These are phyloP conservation scores for Spatulosminthurus flaviceps DNA, from an alignment of 2,888 invertebrate genomes.

Conservation along the genomic window DNA sequence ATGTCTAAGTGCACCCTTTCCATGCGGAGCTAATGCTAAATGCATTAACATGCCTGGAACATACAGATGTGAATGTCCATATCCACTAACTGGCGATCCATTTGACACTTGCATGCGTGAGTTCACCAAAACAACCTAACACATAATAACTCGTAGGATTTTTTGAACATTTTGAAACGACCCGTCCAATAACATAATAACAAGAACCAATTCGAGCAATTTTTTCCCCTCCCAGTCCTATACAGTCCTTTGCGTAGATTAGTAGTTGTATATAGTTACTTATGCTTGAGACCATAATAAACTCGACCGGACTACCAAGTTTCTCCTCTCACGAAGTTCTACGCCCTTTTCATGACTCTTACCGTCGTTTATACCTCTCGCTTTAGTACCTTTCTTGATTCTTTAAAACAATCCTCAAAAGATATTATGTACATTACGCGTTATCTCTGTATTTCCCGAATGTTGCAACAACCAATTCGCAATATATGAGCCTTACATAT, in stretches of 20 bases:
- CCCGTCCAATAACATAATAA: constrained; percentile 20
- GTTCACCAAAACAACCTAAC: constrained; percentile 51
- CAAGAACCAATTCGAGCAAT: background rate
- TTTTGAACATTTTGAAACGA: no score
- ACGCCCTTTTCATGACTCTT: constrained; percentile 12
- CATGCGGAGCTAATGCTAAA: constrained; percentile 90
- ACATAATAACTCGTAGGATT: constrained; percentile 17
- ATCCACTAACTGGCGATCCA: constrained; percentile 88
- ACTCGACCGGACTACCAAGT: constrained; percentile 18
- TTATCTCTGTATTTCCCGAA: background rate
- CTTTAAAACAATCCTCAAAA: background rate
- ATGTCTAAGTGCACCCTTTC: constrained; percentile 79
- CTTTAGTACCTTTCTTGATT: background rate
- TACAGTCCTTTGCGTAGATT: background rate
- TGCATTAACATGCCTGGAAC: constrained; percentile 89
- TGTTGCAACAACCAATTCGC: constrained; percentile 5
- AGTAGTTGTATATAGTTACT: no score
- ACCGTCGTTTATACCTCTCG: constrained; percentile 1
- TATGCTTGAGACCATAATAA: constrained; percentile 6
- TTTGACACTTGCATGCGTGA: constrained; percentile 62
- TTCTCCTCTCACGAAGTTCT: constrained; percentile 18
- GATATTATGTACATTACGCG: no score
- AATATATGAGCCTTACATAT: background rate
- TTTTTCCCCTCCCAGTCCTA: no score
- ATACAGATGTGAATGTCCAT: constrained; percentile 87